A percentile compares a stretch with the other conserved stretches of the same genome.
These are phyloP conservation scores for Oncorhynchus masou DNA, from an alignment of 2,113 vertebrate species.

Conservation along the genomic window DNA sequence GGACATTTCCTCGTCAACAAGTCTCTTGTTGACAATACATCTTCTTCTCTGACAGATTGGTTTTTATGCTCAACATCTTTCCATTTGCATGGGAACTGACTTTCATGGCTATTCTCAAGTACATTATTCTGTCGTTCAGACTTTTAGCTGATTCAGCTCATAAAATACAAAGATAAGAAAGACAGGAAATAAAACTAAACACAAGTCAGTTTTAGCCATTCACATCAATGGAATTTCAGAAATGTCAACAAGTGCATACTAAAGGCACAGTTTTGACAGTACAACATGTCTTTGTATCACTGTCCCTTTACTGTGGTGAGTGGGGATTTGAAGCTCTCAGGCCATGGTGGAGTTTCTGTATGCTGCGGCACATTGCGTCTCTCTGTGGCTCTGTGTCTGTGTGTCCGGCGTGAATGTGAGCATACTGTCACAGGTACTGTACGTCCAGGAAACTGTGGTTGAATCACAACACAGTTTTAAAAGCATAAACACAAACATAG, in stretches of 20 bases:
- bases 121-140: neutral
- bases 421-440: conserved; percentile 6
- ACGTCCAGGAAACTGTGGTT: conserved; percentile 61
- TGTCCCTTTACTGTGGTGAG: conserved; percentile 64
- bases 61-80: neutral
- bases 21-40: neutral
- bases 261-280: neutral
- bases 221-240: neutral
- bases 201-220: neutral
- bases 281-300: neutral
- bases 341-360: conserved; percentile 11
- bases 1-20: neutral
- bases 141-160: neutral
- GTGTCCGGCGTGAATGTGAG: conserved; percentile 45
- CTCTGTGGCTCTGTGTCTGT: conserved; percentile 13
- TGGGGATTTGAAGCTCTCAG: conserved; percentile 12
- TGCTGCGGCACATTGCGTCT: conserved; percentile 40
- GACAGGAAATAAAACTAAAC: neutral
- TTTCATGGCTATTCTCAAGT: neutral
- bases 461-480: neutral
- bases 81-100: conserved; percentile 3
- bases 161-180: neutral
- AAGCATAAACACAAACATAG: neutral
- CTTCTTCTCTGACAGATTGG: neutral
- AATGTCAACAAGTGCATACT: neutral